Evolutionary conservation across 2,113 vertebrate species (phyloP), one percentile per base, ranked within the genome.

Genomic region (Catagonus wagneri): DNA sequence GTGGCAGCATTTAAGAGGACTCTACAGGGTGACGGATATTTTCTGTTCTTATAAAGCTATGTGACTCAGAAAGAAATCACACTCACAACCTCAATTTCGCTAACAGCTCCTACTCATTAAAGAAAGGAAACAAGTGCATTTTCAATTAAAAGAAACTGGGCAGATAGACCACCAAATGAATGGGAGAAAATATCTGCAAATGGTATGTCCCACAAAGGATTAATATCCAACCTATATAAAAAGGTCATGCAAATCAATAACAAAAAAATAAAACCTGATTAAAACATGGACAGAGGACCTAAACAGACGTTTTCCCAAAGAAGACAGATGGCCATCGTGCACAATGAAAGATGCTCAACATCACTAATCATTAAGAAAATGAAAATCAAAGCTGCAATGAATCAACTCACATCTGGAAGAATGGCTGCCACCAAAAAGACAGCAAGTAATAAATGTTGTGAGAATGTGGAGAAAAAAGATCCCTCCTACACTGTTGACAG

Each of bases 41-140:
- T 50, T 89, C 83, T 96, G 86, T 93, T 93, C 94, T 90, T 36
- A 71, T 61, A 50, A 80, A 84, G 52, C 44, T 90, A 90, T 94
- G 81, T 91, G 86, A 63, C 83, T 96, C 93, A 92, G n/a, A 90
- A 52, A 89, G 84, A 95, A 93, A 90, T 96, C 76, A 93, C 94
- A 91, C 65, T 72, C 52, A 29, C 66, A n/a, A 23, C 36, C 54
- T 93, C 92, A 29, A 61, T 54, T 89, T 83, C 66, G 81, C 91
- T 81, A 95, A 69, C 86, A 90, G 89, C 92, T 97, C 94, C 92
- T 97, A 86, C 63, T 66, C 61, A 60, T 58, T 72, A 83, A 93
- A 85, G 81, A 81, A 90, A 90, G n/a, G 1, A 2, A 36, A 16
- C 15, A 78, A 10, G 71, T 60, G 2, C 34, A 80, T 72, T 85